A percentile compares a stretch with the other conserved stretches of the same genome.
Conservation (phyloP, 2,888 invertebrate genomes). For the Cinara cedri region DNA sequence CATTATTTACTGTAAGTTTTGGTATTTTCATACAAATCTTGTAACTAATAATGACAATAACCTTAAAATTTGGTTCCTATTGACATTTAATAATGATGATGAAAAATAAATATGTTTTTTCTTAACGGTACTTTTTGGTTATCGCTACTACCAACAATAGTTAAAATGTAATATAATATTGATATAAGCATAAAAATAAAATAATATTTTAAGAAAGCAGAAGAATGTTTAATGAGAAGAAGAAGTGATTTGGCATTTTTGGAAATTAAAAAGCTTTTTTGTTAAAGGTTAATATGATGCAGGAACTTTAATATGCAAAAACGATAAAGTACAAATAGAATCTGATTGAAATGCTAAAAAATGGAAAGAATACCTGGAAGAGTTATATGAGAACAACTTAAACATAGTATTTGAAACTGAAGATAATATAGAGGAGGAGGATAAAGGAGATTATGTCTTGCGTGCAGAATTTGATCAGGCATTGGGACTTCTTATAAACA, state of each 20-base stretch:
- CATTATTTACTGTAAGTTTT: too few relatives aligned
- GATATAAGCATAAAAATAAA: too few relatives aligned
- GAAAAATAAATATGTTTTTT: too few relatives aligned
- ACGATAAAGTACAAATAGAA: background rate
- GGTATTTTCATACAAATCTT: too few relatives aligned
- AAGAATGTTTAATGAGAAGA: background rate
- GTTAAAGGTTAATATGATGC: background rate
- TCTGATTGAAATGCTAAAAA: background rate
- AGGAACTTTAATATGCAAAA: background rate
- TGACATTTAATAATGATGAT: too few relatives aligned
- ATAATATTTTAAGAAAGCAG: background rate
- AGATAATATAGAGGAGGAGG: constrained; percentile 12
- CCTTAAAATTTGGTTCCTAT: too few relatives aligned
- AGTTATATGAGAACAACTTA: constrained; percentile 25
- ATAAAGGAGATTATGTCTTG: too few relatives aligned
- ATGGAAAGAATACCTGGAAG: constrained; percentile 33
- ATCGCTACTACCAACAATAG: too few relatives aligned
- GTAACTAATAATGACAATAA: too few relatives aligned
- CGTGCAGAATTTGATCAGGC: constrained; percentile 16
- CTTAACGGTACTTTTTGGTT: too few relatives aligned
- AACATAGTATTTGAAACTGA: background rate
- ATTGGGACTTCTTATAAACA: constrained; percentile 8
- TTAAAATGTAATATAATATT: too few relatives aligned
- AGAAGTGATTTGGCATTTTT: background rate
- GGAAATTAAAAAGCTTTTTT: background rate